Evolutionary conservation across 2,888 invertebrate species (phyloP).

Genomic region (Xestoiulus laeticollis): DNA sequence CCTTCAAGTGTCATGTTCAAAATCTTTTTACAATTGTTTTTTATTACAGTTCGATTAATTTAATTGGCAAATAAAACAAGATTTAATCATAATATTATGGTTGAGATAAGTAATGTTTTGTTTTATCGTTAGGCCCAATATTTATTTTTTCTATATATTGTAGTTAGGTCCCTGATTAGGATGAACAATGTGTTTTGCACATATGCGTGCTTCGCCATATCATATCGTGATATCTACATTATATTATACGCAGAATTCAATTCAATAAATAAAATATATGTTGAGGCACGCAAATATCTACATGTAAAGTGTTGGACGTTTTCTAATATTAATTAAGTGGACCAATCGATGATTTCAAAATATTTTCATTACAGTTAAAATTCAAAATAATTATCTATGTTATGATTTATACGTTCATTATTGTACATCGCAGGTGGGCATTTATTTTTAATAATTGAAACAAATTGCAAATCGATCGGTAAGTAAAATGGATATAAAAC

Average conservation of each 20-base stretch:
- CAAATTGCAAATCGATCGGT: too few relatives aligned
- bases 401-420: too few relatives aligned
- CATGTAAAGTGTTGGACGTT: background rate
- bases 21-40: background rate
- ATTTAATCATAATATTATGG: too few relatives aligned
- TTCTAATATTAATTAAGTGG: background rate
- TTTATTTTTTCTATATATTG: background rate
- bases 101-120: too few relatives aligned
- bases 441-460: too few relatives aligned
- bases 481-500: too few relatives aligned
- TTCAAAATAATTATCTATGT: too few relatives aligned
- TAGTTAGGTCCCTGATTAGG: background rate
- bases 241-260: conserved; percentile 1
- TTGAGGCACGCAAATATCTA: background rate
- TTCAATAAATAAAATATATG: background rate
- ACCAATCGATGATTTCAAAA: background rate
- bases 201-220: background rate
- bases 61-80: too few relatives aligned
- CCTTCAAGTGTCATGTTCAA: background rate
- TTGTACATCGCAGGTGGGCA: too few relatives aligned
- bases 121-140: background rate
- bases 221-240: background rate
- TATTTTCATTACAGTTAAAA: too few relatives aligned
- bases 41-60: too few relatives aligned
- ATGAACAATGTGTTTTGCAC: background rate